Percentiles rank a stretch among this genome's conserved stretches.
phyloP scores from a whole-genome alignment of 2,888 invertebrate species.

The Andrena camellia region DNA sequence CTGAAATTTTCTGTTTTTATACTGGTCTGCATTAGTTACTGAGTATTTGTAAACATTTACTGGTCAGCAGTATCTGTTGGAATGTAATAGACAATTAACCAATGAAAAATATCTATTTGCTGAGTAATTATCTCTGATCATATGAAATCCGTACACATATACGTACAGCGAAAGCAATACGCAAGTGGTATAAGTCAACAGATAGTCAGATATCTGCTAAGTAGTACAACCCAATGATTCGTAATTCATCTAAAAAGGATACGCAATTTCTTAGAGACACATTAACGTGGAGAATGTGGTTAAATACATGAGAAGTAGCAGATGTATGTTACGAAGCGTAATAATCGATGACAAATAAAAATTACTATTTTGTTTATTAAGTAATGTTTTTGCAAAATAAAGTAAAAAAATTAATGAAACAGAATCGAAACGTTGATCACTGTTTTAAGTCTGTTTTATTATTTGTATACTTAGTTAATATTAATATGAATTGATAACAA shows the following conservation, averaged over 20 bases:
- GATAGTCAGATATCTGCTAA: neutral
- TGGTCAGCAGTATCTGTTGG: neutral
- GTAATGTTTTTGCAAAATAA: neutral
- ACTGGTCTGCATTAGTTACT: neutral
- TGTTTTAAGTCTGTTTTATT: conserved; percentile 43
- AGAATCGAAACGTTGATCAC: conserved; percentile 24
- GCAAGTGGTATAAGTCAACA: conserved; percentile 5
- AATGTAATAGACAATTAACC: conserved; percentile 7
- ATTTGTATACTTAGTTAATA: conserved; percentile 30
- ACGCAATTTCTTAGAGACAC: neutral
- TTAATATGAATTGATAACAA: conserved; percentile 45
- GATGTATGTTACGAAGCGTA: neutral
- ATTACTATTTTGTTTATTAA: conserved; percentile 6
- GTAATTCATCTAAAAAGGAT: neutral
- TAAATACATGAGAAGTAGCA: neutral
- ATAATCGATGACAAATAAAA: conserved; percentile 10
- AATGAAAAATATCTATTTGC: neutral
- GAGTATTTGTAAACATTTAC: conserved; percentile 2
- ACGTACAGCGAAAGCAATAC: too few species aligned
- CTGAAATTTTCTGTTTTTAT: neutral
- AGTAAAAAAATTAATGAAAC: conserved; percentile 46
- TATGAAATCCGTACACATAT: too few species aligned
- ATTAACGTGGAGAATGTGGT: neutral
- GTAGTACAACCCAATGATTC: neutral
- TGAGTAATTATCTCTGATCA: neutral